phyloP scores from a whole-genome alignment of 2,888 invertebrate genomes.

The Morpho deidamia region DNA sequence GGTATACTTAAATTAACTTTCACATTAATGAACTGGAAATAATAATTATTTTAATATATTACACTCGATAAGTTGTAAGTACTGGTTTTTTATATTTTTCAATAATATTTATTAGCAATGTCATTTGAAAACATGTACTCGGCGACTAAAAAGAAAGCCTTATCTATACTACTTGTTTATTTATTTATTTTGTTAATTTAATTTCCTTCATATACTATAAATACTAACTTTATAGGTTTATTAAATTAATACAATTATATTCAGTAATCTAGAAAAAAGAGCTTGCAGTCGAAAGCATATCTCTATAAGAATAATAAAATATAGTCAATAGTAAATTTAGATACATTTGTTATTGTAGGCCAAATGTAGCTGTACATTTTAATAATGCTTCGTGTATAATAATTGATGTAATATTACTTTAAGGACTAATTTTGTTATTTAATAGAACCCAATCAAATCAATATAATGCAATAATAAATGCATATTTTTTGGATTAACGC shows the following conservation, averaged over 20 bases:
- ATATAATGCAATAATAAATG: too few relatives aligned
- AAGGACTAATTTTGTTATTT: neutral
- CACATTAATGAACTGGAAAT: too few relatives aligned
- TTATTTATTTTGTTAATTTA: neutral
- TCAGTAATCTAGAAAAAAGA: constrained; percentile 3
- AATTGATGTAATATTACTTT: neutral
- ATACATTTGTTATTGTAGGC: constrained; percentile 11
- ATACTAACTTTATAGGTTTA: too few relatives aligned
- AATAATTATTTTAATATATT: too few relatives aligned
- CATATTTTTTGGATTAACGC: too few relatives aligned
- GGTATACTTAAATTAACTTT: too few relatives aligned
- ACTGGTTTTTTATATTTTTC: too few relatives aligned
- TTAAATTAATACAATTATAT: neutral
- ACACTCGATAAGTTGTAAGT: too few relatives aligned
- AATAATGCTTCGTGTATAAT: constrained; percentile 1
- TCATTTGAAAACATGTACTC: too few relatives aligned
- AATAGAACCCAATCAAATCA: too few relatives aligned
- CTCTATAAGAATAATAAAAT: constrained; percentile 8
- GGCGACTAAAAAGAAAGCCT: neutral
- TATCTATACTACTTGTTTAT: neutral
- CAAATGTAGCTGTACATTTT: constrained; percentile 7
- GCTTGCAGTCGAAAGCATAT: constrained; percentile 20
- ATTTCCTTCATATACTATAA: neutral
- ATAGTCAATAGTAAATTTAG: constrained; percentile 9
- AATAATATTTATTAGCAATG: too few relatives aligned